These are phyloP conservation scores for Scaptomyza parva DNA, from an alignment of 2,888 invertebrate genomes.

Conservation along the genomic window DNA sequence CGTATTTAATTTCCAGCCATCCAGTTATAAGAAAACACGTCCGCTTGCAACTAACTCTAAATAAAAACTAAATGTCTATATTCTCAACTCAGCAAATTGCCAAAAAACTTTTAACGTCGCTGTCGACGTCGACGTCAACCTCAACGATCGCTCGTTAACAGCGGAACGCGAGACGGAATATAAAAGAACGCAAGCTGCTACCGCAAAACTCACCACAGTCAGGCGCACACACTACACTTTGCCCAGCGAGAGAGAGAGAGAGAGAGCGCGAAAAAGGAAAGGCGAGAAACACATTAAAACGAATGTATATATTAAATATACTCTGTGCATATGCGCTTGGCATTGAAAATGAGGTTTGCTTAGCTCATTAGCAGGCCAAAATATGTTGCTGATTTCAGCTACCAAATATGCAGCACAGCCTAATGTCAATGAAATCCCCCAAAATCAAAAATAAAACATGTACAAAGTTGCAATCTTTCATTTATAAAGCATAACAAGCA, in stretches of 20 bases:
- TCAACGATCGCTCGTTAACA: conserved; percentile 51
- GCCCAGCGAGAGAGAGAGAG: conserved; percentile 15
- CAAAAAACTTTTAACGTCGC: conserved; percentile 60
- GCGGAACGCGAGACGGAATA: conserved; percentile 60
- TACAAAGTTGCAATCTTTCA: conserved; percentile 12
- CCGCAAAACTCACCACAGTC: conserved; percentile 64
- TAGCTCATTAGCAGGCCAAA: conserved; percentile 43
- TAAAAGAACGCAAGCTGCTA: conserved; percentile 69
- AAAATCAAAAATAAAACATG: conserved; percentile 9
- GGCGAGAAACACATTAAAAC: conserved; percentile 4
- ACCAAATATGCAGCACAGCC: conserved; percentile 40
- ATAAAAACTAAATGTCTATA: conserved; percentile 80
- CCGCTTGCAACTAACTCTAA: conserved; percentile 84
- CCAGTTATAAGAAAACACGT: conserved; percentile 82
- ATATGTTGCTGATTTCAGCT: conserved; percentile 49
- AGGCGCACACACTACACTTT: conserved; percentile 12
- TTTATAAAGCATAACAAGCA: conserved; percentile 17
- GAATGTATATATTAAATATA: conserved; percentile 15
- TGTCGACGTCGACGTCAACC: conserved; percentile 23
- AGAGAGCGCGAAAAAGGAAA: conserved; percentile 12
- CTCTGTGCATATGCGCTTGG: conserved; percentile 49
- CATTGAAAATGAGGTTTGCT: conserved; percentile 55
- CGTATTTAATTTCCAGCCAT: conserved; percentile 83
- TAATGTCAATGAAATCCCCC: conserved; percentile 15
- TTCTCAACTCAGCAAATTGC: conserved; percentile 67